These are phyloP conservation scores for Staurois parvus DNA, from an alignment of 2,797 vertebrate species.

Conservation along the genomic window DNA sequence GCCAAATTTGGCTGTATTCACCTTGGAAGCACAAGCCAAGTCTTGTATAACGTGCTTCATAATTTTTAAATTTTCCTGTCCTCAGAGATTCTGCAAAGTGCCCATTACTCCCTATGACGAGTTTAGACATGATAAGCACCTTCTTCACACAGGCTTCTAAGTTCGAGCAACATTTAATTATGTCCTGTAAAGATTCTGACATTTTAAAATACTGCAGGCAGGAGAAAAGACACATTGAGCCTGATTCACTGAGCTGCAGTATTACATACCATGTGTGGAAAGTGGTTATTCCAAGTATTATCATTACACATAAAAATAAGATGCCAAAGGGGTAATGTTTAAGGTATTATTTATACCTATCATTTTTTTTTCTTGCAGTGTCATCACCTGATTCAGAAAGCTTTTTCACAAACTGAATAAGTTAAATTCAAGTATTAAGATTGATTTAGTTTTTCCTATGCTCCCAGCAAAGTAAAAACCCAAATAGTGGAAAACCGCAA, in stretches of 20 bases:
- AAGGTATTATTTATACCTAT: too few species aligned
- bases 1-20: neutral
- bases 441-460: too few species aligned
- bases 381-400: too few species aligned
- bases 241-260: neutral
- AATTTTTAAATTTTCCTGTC: slow-evolving; percentile 7
- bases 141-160: slow-evolving; percentile 9
- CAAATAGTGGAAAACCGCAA: too few species aligned
- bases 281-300: too few species aligned
- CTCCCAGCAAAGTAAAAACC: too few species aligned
- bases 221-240: neutral
- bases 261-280: too few species aligned
- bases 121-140: neutral
- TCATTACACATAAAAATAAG: too few species aligned
- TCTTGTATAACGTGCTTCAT: slow-evolving; percentile 32
- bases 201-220: neutral
- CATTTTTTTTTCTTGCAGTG: too few species aligned
- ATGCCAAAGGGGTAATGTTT: too few species aligned
- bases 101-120: slow-evolving; percentile 3
- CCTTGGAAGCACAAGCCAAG: slow-evolving; percentile 1
- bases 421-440: too few species aligned
- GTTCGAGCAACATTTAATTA: neutral
- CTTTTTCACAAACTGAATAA: too few species aligned
- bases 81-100: slow-evolving; percentile 23
- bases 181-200: neutral